phyloP scores from a whole-genome alignment of 92 coral and sea anemone genomes.

The Porites evermanni region DNA sequence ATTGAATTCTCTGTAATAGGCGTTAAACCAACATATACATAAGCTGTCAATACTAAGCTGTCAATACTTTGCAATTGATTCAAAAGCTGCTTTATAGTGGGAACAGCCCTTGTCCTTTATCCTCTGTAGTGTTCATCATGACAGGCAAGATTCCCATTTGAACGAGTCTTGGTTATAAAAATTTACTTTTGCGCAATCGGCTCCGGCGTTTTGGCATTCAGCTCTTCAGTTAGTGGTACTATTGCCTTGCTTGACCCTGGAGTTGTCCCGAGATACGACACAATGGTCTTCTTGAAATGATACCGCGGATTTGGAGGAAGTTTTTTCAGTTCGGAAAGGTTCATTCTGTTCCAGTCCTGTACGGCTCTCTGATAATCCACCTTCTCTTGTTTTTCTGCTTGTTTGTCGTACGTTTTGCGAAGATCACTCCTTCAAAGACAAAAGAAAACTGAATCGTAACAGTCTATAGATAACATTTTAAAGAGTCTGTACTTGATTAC shows the following conservation, averaged over 20 bases:
- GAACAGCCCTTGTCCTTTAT: not conserved
- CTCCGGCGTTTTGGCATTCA: constrained; percentile 53
- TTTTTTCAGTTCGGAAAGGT: constrained; percentile 80
- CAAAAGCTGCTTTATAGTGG: not conserved
- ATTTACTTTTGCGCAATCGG: constrained; percentile 37
- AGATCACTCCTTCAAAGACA: constrained; percentile 54
- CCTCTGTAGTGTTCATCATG: not conserved
- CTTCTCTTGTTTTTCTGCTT: constrained; percentile 75
- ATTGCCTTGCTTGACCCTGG: constrained; percentile 87
- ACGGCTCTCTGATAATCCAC: constrained; percentile 87
- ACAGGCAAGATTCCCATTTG: not conserved
- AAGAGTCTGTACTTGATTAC: too few species aligned
- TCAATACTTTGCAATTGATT: too few species aligned
- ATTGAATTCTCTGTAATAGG: not conserved
- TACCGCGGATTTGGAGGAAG: constrained; percentile 88
- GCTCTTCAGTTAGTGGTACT: constrained; percentile 81
- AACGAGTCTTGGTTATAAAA: not conserved
- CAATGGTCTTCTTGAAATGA: constrained; percentile 89
- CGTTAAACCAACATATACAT: not conserved
- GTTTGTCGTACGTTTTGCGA: constrained; percentile 54
- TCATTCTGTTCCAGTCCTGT: constrained; percentile 97
- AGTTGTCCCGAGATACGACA: constrained; percentile 93
- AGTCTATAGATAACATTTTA: too few species aligned
- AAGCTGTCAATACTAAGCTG: too few species aligned
- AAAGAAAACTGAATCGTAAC: not conserved